Base-by-base conservation (phyloP, 1,140 invertebrate species). In the Mizuhopecten yessoensis region DNA sequence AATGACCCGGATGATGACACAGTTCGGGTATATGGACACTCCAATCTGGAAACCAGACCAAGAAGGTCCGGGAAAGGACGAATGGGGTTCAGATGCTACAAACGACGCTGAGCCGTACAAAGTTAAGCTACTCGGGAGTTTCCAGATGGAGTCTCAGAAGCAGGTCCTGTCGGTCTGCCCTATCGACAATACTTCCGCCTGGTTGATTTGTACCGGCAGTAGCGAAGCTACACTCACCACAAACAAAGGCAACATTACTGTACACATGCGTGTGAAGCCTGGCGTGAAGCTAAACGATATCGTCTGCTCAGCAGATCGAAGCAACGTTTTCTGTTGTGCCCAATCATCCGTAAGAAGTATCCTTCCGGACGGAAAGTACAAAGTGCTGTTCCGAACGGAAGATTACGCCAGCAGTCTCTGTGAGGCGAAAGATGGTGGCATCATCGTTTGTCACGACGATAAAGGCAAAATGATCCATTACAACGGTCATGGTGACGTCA, bases 221-320 rank as follows among this genome's bases (percentile, higher is more conserved):
- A 75, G 17, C 57, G 57, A 75, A 75, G 57, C 57, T 29, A 29
- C 57, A 17, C 57, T 75, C 23, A 75, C 57, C 9, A 75, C 57
- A 29, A 75, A 75, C n/a, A 75, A 75, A 29, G 57, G 57, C 9
- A n/a, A 75, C 57, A 75, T 75, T n/a, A 75, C 57, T n/a, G 57
- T 75, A 29, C 57, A 75, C 57, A 75, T 75, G 57, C 57, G 57
- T 17, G 57, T 75, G 23, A 75, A 75, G 57, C 57, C 57, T 29
- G 57, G 57, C 57, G 57, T 75, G 57, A 75, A 75, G 57, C 57
- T 75, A 29, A 75, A 75, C 57, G 57, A 75, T 75, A n/a, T 75
- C 57, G 57, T 75, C n/a, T 75, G 57, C 57, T 75, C 57, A 29
- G 23, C 57, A 5, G 57, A 75, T 75, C 57, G 57, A 75, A 75